Conservation (phyloP, 2,113 vertebrate genomes). For the Poicephalus meyeri region DNA sequence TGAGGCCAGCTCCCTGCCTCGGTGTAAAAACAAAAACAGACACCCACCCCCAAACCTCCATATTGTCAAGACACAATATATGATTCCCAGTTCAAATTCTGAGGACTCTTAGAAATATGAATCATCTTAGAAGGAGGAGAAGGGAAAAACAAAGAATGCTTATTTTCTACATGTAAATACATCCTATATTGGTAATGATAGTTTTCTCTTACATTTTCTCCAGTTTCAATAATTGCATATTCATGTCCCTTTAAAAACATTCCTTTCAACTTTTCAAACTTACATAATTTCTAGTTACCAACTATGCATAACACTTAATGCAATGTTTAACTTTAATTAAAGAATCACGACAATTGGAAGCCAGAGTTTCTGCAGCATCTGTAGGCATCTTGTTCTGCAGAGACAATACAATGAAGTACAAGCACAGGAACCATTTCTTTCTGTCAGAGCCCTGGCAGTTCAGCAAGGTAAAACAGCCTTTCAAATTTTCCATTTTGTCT, state of each 20-base stretch:
- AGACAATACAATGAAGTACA: not conserved
- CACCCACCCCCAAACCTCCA: not conserved
- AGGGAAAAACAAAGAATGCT: not conserved
- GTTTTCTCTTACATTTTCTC: not conserved
- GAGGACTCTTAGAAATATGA: not conserved
- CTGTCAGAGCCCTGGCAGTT: not conserved
- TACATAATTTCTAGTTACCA: not conserved
- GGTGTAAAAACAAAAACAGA: not conserved
- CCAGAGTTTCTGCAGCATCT: not conserved
- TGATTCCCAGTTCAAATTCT: not conserved
- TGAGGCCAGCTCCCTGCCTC: not conserved
- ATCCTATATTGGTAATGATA: not conserved
- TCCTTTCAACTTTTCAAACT: not conserved
- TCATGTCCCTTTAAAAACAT: not conserved
- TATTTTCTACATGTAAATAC: not conserved
- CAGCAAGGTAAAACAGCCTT: not conserved
- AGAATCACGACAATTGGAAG: not conserved
- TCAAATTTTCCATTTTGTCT: not conserved
- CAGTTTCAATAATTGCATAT: not conserved
- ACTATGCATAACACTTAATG: not conserved
- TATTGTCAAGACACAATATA: not conserved
- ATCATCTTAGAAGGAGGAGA: not conserved
- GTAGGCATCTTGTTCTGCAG: not conserved
- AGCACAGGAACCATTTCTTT: not conserved
- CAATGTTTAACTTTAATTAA: not conserved